Evolutionary conservation across 2,888 invertebrate species (phyloP).

Genomic region (Spatulosminthurus flaviceps): DNA sequence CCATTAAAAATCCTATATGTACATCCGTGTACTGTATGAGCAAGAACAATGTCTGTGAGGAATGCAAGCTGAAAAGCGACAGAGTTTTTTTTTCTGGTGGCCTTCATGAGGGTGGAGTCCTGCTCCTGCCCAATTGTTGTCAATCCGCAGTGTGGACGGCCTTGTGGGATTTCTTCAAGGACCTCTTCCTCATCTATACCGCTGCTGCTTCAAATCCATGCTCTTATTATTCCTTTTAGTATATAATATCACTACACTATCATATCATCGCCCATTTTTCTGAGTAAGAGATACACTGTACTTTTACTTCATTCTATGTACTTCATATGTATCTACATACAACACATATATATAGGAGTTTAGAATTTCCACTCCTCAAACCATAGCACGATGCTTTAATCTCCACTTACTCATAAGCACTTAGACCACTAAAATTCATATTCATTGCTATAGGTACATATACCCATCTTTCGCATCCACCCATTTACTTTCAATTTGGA

Average conservation of each 20-base stretch:
- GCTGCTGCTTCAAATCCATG: not conserved
- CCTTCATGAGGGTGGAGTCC: slow-evolving; percentile 57
- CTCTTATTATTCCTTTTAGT: slow-evolving; percentile 3
- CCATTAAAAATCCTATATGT: no score
- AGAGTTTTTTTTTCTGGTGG: slow-evolving; percentile 32
- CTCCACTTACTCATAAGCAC: no score
- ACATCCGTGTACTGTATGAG: not conserved
- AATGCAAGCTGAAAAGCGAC: not conserved
- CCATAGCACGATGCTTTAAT: no score
- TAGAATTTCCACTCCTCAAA: no score
- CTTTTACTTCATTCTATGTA: no score
- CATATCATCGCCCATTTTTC: slow-evolving; percentile 4
- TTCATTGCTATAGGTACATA: no score
- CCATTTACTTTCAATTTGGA: no score
- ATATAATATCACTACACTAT: not conserved
- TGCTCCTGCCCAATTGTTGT: slow-evolving; percentile 30
- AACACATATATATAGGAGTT: no score
- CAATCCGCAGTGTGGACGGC: slow-evolving; percentile 27
- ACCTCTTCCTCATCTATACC: slow-evolving; percentile 25
- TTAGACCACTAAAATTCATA: no score
- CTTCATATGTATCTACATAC: no score
- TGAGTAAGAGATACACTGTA: no score
- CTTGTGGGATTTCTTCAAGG: slow-evolving; percentile 31
- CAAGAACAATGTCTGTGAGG: not conserved
- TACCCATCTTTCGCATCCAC: no score